Evolutionary conservation across 1,140 invertebrate species (phyloP).

Genomic region (Charaxes varanes): DNA sequence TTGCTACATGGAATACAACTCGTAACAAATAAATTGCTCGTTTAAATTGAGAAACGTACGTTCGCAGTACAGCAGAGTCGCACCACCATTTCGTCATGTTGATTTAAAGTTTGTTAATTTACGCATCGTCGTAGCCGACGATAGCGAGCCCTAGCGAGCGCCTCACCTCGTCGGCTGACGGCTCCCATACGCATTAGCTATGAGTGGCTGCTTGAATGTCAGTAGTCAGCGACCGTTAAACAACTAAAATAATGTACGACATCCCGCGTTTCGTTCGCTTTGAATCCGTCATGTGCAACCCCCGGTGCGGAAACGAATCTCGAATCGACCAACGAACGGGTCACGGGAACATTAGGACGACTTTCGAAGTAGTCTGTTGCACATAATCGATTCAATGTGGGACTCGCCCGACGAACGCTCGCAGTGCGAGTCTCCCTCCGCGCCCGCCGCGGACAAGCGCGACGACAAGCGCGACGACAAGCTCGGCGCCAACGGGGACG

Average conservation of each 20-base stretch:
- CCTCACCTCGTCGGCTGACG: constrained; percentile 65
- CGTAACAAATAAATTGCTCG: not conserved
- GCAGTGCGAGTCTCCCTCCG: constrained; percentile 67
- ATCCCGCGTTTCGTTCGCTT: constrained; percentile 74
- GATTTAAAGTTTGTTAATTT: constrained; percentile 11
- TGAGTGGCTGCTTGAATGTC: constrained; percentile 70
- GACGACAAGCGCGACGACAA: constrained; percentile 62
- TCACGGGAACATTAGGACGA: constrained; percentile 58
- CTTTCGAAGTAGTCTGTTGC: constrained; percentile 75
- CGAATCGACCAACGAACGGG: constrained; percentile 36
- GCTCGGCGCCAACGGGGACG: constrained; percentile 63
- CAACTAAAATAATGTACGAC: constrained; percentile 73
- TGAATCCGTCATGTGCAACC: constrained; percentile 74
- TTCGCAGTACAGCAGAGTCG: not conserved
- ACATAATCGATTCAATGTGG: constrained; percentile 77
- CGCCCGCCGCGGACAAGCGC: constrained; percentile 48
- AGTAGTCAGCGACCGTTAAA: constrained; percentile 64
- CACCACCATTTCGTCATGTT: constrained; percentile 12
- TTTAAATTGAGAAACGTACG: no score
- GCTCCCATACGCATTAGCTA: constrained; percentile 58
- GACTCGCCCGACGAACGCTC: constrained; percentile 74
- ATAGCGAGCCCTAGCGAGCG: constrained; percentile 67
- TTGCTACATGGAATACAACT: constrained; percentile 8
- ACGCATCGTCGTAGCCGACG: constrained; percentile 28
- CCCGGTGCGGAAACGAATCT: constrained; percentile 42